phyloP scores from a whole-genome alignment of 2,888 invertebrate genomes.

The Helicoverpa assulta region DNA sequence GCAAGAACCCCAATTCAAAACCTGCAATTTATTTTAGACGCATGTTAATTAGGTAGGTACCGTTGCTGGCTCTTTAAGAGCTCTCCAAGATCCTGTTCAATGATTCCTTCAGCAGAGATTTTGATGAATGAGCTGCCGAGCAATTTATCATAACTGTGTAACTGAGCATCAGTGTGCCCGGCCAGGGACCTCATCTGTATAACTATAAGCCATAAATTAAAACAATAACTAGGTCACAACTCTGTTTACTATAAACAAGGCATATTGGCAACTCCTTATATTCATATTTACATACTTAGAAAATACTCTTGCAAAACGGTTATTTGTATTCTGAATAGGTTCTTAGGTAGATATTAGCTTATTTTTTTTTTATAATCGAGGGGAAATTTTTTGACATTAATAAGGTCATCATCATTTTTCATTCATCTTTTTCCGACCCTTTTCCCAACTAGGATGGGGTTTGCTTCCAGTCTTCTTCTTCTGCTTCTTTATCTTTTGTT shows the following conservation, averaged over 20 bases:
- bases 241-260: constrained; percentile 59
- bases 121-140: constrained; percentile 41
- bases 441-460: too few species aligned
- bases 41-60: constrained; percentile 2
- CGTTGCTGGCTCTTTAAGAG: constrained; percentile 7
- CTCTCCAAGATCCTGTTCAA: constrained; percentile 13
- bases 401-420: too few species aligned
- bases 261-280: constrained; percentile 58
- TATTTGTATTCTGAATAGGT: not conserved
- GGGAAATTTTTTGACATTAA: too few species aligned
- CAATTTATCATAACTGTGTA: constrained; percentile 49
- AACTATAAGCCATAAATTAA: constrained; percentile 46
- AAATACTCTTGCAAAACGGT: constrained; percentile 6
- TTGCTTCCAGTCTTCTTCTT: too few species aligned
- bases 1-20: too few species aligned
- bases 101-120: constrained; percentile 24
- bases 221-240: constrained; percentile 66
- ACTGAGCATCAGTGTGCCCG: constrained; percentile 37
- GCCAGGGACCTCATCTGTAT: constrained; percentile 38
- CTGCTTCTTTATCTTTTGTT: too few species aligned
- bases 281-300: constrained; percentile 36
- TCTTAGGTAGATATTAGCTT: not conserved
- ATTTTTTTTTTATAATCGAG: too few species aligned
- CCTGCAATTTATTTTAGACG: constrained; percentile 14
- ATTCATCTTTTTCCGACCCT: too few species aligned